A percentile compares a stretch with the other conserved stretches of the same genome.
Conservation (phyloP, 2,113 vertebrate species). For the Gnathonemus echidnorhynchus region DNA sequence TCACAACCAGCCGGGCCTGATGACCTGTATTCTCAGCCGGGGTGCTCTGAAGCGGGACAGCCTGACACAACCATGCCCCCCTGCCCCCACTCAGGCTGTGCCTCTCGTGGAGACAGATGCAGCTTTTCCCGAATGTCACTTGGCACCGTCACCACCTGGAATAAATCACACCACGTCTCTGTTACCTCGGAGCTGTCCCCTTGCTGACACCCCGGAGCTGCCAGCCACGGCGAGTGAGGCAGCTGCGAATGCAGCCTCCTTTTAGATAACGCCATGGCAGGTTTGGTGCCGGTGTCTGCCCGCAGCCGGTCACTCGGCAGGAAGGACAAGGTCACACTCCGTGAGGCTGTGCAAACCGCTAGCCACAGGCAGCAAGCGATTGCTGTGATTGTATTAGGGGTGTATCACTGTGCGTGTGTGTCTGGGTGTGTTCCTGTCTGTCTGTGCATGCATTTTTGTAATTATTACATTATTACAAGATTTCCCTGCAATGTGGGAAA, state of each 20-base stretch:
- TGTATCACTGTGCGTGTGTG: background rate
- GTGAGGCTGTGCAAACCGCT: slow-evolving; percentile 41
- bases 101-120: slow-evolving; percentile 72
- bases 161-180: slow-evolving; percentile 77
- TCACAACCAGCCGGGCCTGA: background rate
- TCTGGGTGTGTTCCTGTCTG: slow-evolving; percentile 13
- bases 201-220: slow-evolving; percentile 39
- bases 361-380: slow-evolving; percentile 36
- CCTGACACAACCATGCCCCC: background rate
- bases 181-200: slow-evolving; percentile 66
- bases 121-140: slow-evolving; percentile 68
- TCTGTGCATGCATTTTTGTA: slow-evolving; percentile 17
- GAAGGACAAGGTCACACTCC: slow-evolving; percentile 27
- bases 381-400: background rate
- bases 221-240: slow-evolving; percentile 12
- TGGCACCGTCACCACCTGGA: slow-evolving; percentile 58
- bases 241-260: slow-evolving; percentile 57
- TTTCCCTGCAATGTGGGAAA: background rate
- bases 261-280: slow-evolving; percentile 71
- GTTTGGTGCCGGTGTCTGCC: slow-evolving; percentile 69
- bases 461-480: background rate
- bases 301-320: slow-evolving; percentile 46
- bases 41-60: background rate
- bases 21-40: background rate
- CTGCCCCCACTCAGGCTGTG: slow-evolving; percentile 1